Evolutionary conservation across 1,140 invertebrate genomes (phyloP), one percentile per base, ranked within the genome.

Genomic region (Lucilia cuprina): DNA sequence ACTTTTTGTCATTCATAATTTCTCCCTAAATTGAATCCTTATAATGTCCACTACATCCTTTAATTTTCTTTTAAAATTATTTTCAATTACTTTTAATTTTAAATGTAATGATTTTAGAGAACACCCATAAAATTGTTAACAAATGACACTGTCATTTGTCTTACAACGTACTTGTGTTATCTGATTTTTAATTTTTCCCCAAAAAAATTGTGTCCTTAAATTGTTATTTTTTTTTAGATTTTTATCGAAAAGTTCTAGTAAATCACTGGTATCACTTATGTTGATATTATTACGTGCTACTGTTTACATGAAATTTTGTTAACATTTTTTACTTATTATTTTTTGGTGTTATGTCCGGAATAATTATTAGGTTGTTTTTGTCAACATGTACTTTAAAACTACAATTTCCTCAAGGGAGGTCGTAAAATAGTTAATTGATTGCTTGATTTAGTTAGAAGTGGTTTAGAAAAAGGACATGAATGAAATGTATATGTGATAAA

Each of bases 91-190:
- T 25, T 70, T 70, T 21, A 41, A 41, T 41, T 70, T 70, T 10
- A 70, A 70, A 60, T 14, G n/a, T 21, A 70, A 25, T 80, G 77
- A 80, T 80, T 49, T 50, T 80, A 9, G 0, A 14, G 77, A 80
- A 80, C 77, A 80, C 77, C 77, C 77, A 80, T 80, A 80, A 80
- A 85, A 83, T 74, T 50, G 82, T 80, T 85, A 74, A 85, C 55
- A 80, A 80, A 85, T 85, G 82, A 34, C 30, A 19, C 82, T 83
- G 82, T 83, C 84, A 75, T 74, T 82, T 82, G 41, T 5, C 14
- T 82, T 25, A 34, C 17, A 49, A 49, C 50, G 41, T 21, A 19
- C 14, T 41, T 17, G 14, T 78, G 34, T n/a, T 47, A 78, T 78
- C 75, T 78, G 75, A 78, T 78, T 5, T 78, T 41, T n/a, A 41